Evolutionary conservation across 2,888 invertebrate genomes (phyloP), one percentile per base, ranked within the genome.

Genomic region (Melieria picta): DNA sequence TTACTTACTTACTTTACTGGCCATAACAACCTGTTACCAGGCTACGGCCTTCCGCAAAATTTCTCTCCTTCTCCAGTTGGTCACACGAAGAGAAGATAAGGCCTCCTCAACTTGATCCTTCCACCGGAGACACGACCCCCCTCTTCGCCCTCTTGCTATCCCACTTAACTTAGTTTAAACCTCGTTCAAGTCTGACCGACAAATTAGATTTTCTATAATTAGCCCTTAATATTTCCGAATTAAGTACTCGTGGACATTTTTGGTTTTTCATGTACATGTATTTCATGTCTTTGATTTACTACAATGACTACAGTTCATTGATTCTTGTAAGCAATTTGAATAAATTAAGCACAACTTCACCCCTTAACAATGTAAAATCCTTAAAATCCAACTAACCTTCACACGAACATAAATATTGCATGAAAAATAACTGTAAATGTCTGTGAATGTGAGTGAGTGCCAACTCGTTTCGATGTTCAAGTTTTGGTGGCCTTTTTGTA

Each of bases 261-360:
- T 52, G 74, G 66, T 76, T 83, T 83, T 81, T 78, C 66, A 57
- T 50, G 70, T 69, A 80, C 84, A 84, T 84, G 82, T 84, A 79
- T 84, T 81, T 79, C 83, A 84, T 79, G 84, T 81, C 75, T 74
- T 82, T 81, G 79, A 80, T 79, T 48, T 72, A 77, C 79, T 81
- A 79, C 72, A 66, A 56, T 30, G 63, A 75, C 76, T 78, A 80
- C 79, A 80, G 78, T 65, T 76, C 69, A 72, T 65, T 69, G 62
- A 58, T 43, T 42, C 43, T 16, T 50, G 43, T 58, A 11, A 60
- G 52, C 43, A 58, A 16, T 52, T 30, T 0, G 42, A 11, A 56
- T 13, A 50, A 58, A 60, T 52, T 13, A 13, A 9, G 43, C n/a
- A 57, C 57, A 65, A 11, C 16, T 47, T 58, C 48, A 58, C 30